Base-by-base conservation (phyloP, 2,888 invertebrate genomes). In the Dysmachus trigonus region DNA sequence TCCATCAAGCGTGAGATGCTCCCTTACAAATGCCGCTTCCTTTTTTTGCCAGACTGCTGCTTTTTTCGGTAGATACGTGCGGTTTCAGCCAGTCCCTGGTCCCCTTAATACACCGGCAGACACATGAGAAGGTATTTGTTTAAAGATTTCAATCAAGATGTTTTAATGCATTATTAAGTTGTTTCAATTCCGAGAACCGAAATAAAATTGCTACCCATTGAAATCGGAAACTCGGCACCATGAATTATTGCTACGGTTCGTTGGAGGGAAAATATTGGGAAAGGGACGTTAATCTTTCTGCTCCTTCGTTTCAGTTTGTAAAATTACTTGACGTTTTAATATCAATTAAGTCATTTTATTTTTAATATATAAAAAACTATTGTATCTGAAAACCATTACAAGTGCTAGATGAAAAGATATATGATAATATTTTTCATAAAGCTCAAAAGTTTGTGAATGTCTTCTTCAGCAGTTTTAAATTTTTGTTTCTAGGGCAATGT, bases 101-200 rank as follows among this genome's bases (percentile, higher is more conserved):
- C 10, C 30, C 27, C 30, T 27, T 6, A 22, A 18, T 79, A n/a
- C 51, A 30, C 27, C 27, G 30, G 13, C 6, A 51, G 79, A 51
- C 5, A 51, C 30, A 18, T 77, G n/a, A 18, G 47, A 31, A 27
- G 51, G 27, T 47, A 79, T 47, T 62, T 62, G 62, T 62, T 47
- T 79, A 51, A 47, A 79, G 79, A 51, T 47, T 79, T 79, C 51
- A 79, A 79, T 79, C 79, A 79, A 30, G 10, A n/a, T 47, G 30
- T 47, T 79, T 79, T 51, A 22, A 79, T 79, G 27, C 51, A 79
- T 79, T 79, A 79, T 79, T 79, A 30, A 79, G 51, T 30, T 62
- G 7, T 22, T 27, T 22, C 27, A 22, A 22, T 62, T 62, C 8
- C 22, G 10, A 62, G 27, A 18, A 2, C 13, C 8, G 27, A 27